These are phyloP conservation scores for Drosophila infuscata DNA, from an alignment of 2,888 invertebrate species.

Conservation along the genomic window DNA sequence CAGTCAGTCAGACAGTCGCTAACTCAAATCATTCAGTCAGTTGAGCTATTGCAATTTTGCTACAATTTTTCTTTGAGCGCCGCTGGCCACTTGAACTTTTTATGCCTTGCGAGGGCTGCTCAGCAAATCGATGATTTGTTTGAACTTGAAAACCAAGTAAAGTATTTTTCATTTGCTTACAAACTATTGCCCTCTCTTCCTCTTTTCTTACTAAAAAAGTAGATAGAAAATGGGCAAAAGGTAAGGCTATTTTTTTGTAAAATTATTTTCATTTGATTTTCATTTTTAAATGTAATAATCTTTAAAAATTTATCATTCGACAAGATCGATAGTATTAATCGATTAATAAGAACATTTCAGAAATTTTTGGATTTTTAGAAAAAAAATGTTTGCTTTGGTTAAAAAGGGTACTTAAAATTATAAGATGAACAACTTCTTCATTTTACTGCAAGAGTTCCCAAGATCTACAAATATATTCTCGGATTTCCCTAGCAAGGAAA, in stretches of 20 bases:
- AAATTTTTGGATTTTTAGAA: background rate
- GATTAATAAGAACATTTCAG: background rate
- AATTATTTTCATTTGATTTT: too few relatives aligned
- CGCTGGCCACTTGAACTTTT: conserved; percentile 67
- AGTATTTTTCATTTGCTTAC: background rate
- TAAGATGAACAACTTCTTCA: background rate
- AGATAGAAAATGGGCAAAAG: background rate
- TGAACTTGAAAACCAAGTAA: background rate
- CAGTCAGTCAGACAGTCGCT: conserved; percentile 43
- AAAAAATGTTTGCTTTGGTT: background rate
- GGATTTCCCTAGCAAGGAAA: background rate
- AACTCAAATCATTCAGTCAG: conserved; percentile 57
- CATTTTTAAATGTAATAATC: too few relatives aligned
- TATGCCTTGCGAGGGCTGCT: conserved; percentile 39
- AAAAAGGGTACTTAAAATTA: too few relatives aligned
- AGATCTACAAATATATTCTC: background rate
- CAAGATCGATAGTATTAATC: background rate
- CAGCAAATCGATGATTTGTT: background rate
- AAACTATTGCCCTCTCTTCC: background rate
- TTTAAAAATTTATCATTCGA: too few relatives aligned
- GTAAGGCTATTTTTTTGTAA: background rate
- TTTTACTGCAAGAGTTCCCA: background rate
- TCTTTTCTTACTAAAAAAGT: background rate
- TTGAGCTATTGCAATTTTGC: conserved; percentile 79
- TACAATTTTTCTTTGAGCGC: conserved; percentile 72